Base-by-base conservation (phyloP, 1,140 invertebrate species). In the Caenorhabditis briggsae region DNA sequence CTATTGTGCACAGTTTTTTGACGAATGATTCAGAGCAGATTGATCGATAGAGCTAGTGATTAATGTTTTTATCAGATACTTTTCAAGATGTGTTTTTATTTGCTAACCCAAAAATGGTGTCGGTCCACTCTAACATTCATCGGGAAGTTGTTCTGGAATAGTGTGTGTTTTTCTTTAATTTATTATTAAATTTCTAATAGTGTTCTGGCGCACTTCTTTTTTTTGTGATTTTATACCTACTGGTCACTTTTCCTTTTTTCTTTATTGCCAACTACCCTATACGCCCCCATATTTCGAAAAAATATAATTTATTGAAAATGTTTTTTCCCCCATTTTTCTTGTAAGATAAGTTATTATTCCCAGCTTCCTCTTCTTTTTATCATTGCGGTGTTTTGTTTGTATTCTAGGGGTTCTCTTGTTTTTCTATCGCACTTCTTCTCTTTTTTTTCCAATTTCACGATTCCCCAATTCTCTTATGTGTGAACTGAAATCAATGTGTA, bases 11-110 rank as follows among this genome's bases (percentile, higher is more conserved):
- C 70, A 78, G 23, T 78, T 78, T 78, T 50, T 78, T 78, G 70
- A 78, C 70, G 70, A 78, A 78, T 78, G 70, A 50, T 78, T 78
- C 43, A 78, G 70, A 78, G 70, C 70, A 78, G 46, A 78, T 50
- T 20, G 70, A 53, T 78, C 70, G 70, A 78, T 78, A 78, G 46
- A 78, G 18, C 20, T 53, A 14, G 16, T 16, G n/a, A 20, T 59
- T 65, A 11, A 65, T 65, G 25, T 64, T 65, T 50, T 33, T 33
- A 33, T 33, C 33, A 33, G 33, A 48, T 0, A 20, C 14, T 78
- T 78, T 12, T n/a, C 20, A 23, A 9, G 0, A 50, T 12, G 41
- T 18, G 14, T 23, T 8, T 41, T 12, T 50, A 7, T 46, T 70
- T 46, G 43, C 70, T 78, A 78, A 78, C 70, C 18, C 64, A 70